Percentiles rank a stretch among this genome's conserved stretches.
These are phyloP conservation scores for Oxytorus armatus DNA, from an alignment of 2,888 invertebrate species.

Conservation along the genomic window DNA sequence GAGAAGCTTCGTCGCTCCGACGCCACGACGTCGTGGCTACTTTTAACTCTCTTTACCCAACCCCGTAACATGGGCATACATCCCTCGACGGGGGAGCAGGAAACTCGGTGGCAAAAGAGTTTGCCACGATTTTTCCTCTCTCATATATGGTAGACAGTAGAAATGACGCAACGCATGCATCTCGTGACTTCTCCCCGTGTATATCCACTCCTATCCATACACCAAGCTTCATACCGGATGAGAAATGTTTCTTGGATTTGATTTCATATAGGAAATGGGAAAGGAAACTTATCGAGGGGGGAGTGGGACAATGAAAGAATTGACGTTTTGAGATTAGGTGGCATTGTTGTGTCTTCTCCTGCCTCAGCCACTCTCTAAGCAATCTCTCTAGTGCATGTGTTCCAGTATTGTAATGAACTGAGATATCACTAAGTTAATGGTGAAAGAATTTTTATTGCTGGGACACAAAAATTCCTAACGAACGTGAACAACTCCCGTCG, in stretches of 20 bases:
- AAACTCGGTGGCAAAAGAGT: constrained; percentile 38
- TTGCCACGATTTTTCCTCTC: constrained; percentile 37
- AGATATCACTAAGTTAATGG: too few species aligned
- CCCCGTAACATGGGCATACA: constrained; percentile 9
- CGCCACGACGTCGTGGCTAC: constrained; percentile 48
- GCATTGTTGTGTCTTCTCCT: neutral
- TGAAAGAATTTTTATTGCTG: too few species aligned
- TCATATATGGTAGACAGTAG: constrained; percentile 8
- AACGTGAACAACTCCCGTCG: too few species aligned
- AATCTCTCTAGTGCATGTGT: too few species aligned
- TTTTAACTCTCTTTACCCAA: constrained; percentile 19
- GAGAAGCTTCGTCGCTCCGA: constrained; percentile 46
- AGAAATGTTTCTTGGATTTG: constrained; percentile 41
- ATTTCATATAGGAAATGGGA: constrained; percentile 3
- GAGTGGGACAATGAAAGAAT: neutral
- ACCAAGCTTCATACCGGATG: constrained; percentile 53
- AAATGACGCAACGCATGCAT: constrained; percentile 29
- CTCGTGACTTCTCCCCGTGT: constrained; percentile 28
- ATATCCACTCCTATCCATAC: constrained; percentile 15
- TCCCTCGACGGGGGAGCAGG: constrained; percentile 11
- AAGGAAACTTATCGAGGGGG: neutral
- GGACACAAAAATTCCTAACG: too few species aligned
- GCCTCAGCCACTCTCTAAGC: neutral
- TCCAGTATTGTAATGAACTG: too few species aligned
- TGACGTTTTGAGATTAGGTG: neutral